Conservation (phyloP, 2,888 invertebrate species). For the Apotomis turbidana region DNA sequence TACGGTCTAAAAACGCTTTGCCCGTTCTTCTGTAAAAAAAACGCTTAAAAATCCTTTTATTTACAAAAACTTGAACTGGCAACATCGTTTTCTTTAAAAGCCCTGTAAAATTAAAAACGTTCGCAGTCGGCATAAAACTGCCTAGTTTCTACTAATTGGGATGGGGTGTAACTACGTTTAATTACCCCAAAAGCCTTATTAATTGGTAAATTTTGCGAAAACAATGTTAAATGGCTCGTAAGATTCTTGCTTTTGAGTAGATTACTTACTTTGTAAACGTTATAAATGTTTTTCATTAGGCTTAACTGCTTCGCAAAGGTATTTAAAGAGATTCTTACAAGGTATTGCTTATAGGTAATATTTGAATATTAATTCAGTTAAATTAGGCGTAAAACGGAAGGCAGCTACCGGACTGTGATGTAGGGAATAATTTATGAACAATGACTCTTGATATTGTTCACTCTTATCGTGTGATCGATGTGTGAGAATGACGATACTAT, state of each 20-base stretch:
- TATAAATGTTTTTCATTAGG: slow-evolving; percentile 6
- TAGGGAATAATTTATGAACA: too few relatives aligned
- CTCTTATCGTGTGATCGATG: too few relatives aligned
- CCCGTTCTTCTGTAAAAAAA: not conserved
- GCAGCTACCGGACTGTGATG: too few relatives aligned
- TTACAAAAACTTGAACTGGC: not conserved
- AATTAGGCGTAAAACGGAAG: too few relatives aligned
- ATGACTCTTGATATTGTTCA: too few relatives aligned
- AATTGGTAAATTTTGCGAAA: slow-evolving; percentile 25
- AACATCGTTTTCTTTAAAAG: slow-evolving; percentile 14
- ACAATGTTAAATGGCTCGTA: slow-evolving; percentile 12
- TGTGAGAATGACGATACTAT: too few relatives aligned
- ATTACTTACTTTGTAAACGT: slow-evolving; percentile 15
- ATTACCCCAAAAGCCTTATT: slow-evolving; percentile 6
- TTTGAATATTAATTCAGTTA: too few relatives aligned
- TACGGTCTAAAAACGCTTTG: not conserved
- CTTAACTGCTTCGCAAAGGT: not conserved
- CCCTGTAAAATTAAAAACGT: slow-evolving; percentile 16
- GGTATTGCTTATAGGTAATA: not conserved
- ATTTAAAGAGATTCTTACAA: not conserved
- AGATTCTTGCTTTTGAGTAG: slow-evolving; percentile 14
- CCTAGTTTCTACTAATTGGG: slow-evolving; percentile 9
- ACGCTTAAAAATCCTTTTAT: not conserved
- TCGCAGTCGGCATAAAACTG: slow-evolving; percentile 10
- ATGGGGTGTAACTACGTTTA: slow-evolving; percentile 5